phyloP scores from a whole-genome alignment of 2,113 vertebrate genomes.

The Butorides virescens region DNA sequence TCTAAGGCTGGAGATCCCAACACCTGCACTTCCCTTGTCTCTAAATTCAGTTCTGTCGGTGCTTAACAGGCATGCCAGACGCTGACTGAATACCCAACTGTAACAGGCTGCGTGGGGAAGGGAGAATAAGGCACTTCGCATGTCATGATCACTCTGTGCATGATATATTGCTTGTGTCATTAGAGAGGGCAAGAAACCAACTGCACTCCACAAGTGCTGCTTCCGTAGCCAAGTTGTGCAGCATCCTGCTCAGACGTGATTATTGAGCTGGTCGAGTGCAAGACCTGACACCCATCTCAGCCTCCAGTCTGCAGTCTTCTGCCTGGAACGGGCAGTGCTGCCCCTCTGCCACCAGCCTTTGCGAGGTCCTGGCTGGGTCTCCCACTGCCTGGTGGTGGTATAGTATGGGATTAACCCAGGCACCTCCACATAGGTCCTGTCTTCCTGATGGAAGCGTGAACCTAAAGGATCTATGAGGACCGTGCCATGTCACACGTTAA shows the following conservation, averaged over 20 bases:
- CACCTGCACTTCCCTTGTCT: not conserved
- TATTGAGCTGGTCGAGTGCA: not conserved
- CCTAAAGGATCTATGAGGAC: not conserved
- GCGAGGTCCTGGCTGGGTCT: accelerated
- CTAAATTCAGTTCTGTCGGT: not conserved
- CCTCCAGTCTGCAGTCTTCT: not conserved
- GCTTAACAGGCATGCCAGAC: not conserved
- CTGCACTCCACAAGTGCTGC: not conserved
- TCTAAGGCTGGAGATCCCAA: not conserved
- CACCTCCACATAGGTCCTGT: not conserved
- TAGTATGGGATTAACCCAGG: not conserved
- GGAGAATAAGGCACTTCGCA: not conserved
- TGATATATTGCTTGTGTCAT: not conserved
- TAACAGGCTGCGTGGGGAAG: not conserved
- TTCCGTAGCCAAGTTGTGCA: not conserved
- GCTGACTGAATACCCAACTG: not conserved
- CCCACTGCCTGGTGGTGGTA: not conserved
- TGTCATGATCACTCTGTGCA: not conserved
- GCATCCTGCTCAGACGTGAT: not conserved
- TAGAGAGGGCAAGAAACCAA: not conserved
- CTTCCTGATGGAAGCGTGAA: not conserved
- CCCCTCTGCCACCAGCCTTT: not conserved
- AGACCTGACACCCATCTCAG: not conserved
- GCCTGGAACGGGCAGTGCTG: not conserved
- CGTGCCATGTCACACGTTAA: accelerated